Conservation (phyloP, 2,797 vertebrate species). For the Melanotaenia parkinsoni region DNA sequence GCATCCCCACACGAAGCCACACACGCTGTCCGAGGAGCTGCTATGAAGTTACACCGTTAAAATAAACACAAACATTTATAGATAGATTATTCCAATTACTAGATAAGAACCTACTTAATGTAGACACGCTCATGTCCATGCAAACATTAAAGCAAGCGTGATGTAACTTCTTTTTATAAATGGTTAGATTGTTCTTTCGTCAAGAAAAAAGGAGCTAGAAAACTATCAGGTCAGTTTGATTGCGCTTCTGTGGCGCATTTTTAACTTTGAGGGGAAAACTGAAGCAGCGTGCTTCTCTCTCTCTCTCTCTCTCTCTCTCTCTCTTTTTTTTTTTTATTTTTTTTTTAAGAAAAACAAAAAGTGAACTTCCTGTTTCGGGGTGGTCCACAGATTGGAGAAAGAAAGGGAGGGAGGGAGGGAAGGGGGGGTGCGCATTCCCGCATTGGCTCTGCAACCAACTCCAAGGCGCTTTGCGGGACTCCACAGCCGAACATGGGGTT, state of each 20-base stretch:
- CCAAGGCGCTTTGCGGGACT: conserved; percentile 79
- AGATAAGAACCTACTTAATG: conserved; percentile 45
- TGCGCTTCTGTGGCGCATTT: conserved; percentile 16
- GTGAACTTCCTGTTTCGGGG: conserved; percentile 92
- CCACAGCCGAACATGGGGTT: conserved; percentile 81
- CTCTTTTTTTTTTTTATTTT: conserved; percentile 30
- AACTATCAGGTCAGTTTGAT: not conserved
- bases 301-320: conserved; percentile 8
- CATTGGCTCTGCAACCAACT: conserved; percentile 80
- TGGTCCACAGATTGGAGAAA: conserved; percentile 87
- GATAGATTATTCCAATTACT: conserved; percentile 47
- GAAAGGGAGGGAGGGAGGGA: conserved; percentile 72
- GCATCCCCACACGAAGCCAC: conserved; percentile 70
- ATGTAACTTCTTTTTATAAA: conserved; percentile 41
- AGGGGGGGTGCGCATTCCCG: conserved; percentile 81
- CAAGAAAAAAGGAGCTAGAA: not conserved
- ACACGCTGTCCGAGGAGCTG: conserved; percentile 61
- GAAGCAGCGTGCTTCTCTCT: conserved; percentile 61
- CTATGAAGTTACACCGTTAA: conserved; percentile 66
- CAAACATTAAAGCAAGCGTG: conserved; percentile 15
- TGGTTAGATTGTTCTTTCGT: not conserved
- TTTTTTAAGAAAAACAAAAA: conserved; percentile 89
- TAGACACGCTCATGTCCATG: conserved; percentile 27
- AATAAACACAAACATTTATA: conserved; percentile 70
- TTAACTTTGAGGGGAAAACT: conserved; percentile 45